A percentile compares a stretch with the other conserved stretches of the same genome.
Conservation (phyloP, 2,797 vertebrate genomes). For the Emys orbicularis region DNA sequence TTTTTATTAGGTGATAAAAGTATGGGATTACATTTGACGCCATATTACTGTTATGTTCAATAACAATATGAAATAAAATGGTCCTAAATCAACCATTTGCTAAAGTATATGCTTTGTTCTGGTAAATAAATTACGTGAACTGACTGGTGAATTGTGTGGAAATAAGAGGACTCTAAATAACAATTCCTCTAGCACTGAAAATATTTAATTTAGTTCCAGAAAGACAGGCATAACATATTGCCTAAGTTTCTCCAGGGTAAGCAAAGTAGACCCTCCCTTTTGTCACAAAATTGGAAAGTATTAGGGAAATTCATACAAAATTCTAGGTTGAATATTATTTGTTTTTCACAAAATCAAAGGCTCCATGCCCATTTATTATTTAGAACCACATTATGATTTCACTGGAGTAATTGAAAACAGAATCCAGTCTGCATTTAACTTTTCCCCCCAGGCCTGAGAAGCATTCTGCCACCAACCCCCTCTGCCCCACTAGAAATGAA, state of each 20-base stretch:
- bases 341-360: neutral
- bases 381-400: neutral
- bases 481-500: neutral
- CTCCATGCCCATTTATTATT: neutral
- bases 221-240: neutral
- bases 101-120: neutral
- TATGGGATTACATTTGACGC: neutral
- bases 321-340: neutral
- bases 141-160: neutral
- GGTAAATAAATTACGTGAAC: neutral
- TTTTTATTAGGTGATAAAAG: constrained; percentile 48
- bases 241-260: neutral
- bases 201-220: neutral
- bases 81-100: neutral
- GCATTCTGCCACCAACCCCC: neutral
- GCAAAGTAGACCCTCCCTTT: neutral
- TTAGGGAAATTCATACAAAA: neutral
- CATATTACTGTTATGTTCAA: neutral
- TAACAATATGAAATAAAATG: neutral
- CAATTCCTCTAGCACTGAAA: neutral
- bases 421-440: neutral
- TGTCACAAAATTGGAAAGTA: neutral
- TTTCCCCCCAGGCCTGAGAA: neutral
- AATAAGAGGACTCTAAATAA: neutral
- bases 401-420: neutral